phyloP scores from a whole-genome alignment of 2,797 vertebrate genomes.

The Enteromius argenteus region DNA sequence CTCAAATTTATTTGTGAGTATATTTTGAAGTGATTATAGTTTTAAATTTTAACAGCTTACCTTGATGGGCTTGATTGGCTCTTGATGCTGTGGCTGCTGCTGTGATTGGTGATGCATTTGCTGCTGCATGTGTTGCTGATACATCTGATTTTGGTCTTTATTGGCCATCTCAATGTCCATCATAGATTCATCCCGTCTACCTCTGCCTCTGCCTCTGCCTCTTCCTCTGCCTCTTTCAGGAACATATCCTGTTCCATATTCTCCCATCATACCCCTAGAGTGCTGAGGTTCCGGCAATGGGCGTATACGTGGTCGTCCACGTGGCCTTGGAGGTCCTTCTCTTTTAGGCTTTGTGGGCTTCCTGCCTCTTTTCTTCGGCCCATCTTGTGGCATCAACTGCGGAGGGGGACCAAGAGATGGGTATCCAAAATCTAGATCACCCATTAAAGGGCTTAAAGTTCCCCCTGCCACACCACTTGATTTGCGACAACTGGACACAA shows the following conservation, averaged over 20 bases:
- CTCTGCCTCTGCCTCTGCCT: constrained; percentile 82
- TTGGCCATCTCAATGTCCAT: constrained; percentile 81
- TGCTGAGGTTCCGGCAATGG: constrained; percentile 83
- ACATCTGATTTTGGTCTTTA: constrained; percentile 79
- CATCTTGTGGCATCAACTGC: constrained; percentile 75
- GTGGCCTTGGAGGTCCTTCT: constrained; percentile 88
- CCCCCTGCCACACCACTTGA: constrained; percentile 72
- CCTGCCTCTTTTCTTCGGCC: constrained; percentile 73
- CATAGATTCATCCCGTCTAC: constrained; percentile 78
- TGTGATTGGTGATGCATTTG: constrained; percentile 69
- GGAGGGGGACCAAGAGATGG: constrained; percentile 78
- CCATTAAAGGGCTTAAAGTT: constrained; percentile 86
- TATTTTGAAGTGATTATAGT: background rate
- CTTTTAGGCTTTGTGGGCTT: constrained; percentile 92
- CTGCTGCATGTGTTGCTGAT: constrained; percentile 77
- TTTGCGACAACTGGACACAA: constrained; percentile 92
- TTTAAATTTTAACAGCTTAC: constrained; percentile 64
- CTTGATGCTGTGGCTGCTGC: constrained; percentile 75
- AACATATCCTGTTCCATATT: constrained; percentile 75
- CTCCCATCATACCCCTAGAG: constrained; percentile 83
- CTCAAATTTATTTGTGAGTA: background rate
- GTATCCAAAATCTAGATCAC: constrained; percentile 89
- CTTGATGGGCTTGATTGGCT: constrained; percentile 90
- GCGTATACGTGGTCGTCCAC: constrained; percentile 89
- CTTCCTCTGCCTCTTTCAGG: constrained; percentile 81